Base-by-base conservation (phyloP, 2,797 vertebrate species). In the Gallinago nigripennis region DNA sequence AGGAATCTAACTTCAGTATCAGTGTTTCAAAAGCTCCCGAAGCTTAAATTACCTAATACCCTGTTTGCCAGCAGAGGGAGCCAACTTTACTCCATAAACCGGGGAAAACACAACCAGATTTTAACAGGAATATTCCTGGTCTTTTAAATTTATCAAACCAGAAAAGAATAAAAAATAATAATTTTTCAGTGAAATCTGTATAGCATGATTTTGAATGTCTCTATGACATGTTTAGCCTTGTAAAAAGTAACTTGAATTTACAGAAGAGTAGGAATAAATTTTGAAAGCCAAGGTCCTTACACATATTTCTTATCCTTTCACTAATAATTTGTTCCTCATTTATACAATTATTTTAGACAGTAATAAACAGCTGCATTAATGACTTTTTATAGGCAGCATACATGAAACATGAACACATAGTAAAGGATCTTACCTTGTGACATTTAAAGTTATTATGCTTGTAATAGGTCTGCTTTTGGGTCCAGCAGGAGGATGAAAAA, bases 401-500 rank as follows among this genome's bases (percentile, higher is more conserved):
- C 16, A 73, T 30, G 81, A 92, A 94, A 90, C 27, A 61, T 24
- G 19, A 90, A 68, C 7, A 41, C 27, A 71, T 39, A 73, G 54
- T 54, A 27, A n/a, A 75, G 53, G 28, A 63, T 68, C 97, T 96
- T 98, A 98, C 98, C 97, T 99, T 96, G 83, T 96, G 92, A 98
- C 96, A 94, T 98, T 98, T 91, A 97, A 87, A 64, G 90, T 85
- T 86, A 98, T 92, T 91, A 98, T 98, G 77, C 98, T 99, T 94
- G 82, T 96, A 76, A 97, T 18, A 53, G 98, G 98, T 85, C 97
- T 98, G 95, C 96, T 98, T 96, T 98, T 98, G 43, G 97, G 96
- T 69, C 98, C 98, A 54, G 96, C 28, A 48, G 94, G 86, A n/a
- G 98, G 98, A 56, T 97, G 97, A 93, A 98, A 98, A 93, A 98